A percentile compares a stretch with the other conserved stretches of the same genome.
Evolutionary conservation across 2,113 vertebrate species (phyloP).

Genomic region (Ictalurus punctatus): DNA sequence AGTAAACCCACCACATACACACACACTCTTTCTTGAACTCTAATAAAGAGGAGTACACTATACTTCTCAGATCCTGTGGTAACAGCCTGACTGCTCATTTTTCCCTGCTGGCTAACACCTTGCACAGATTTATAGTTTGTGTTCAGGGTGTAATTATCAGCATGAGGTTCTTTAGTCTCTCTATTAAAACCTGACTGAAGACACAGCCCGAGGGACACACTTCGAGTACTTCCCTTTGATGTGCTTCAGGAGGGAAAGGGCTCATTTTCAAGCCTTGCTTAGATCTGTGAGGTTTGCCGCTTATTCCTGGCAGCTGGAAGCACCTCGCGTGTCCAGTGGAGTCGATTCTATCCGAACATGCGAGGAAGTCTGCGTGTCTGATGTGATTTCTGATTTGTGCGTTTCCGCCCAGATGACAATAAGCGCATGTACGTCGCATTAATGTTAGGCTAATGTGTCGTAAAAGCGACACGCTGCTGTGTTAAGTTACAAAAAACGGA

Average conservation of each 20-base stretch:
- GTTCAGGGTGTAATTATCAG: conserved; percentile 63
- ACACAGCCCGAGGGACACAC: conserved; percentile 49
- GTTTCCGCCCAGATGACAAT: not conserved
- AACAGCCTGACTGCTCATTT: conserved; percentile 42
- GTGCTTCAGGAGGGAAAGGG: conserved; percentile 35
- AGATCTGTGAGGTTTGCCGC: conserved; percentile 32
- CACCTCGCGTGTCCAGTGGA: not conserved
- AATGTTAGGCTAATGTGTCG: not conserved
- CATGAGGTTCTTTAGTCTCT: conserved; percentile 59
- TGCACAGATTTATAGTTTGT: conserved; percentile 49
- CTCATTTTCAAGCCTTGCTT: conserved; percentile 46
- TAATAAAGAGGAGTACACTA: conserved; percentile 17
- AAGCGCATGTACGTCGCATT: not conserved
- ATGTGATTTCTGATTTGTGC: not conserved
- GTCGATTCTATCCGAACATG: conserved; percentile 26
- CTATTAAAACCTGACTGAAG: conserved; percentile 54
- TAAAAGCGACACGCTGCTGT: not conserved
- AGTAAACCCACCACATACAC: not conserved
- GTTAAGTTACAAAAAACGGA: not conserved
- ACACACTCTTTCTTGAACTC: not conserved
- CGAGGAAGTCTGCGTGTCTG: not conserved
- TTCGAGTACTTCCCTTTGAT: conserved; percentile 45
- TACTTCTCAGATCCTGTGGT: conserved; percentile 26
- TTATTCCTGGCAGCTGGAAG: conserved; percentile 29
- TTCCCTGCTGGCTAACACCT: conserved; percentile 49